Conservation (phyloP, 1,140 invertebrate species). For the Bathynomus jamesi region DNA sequence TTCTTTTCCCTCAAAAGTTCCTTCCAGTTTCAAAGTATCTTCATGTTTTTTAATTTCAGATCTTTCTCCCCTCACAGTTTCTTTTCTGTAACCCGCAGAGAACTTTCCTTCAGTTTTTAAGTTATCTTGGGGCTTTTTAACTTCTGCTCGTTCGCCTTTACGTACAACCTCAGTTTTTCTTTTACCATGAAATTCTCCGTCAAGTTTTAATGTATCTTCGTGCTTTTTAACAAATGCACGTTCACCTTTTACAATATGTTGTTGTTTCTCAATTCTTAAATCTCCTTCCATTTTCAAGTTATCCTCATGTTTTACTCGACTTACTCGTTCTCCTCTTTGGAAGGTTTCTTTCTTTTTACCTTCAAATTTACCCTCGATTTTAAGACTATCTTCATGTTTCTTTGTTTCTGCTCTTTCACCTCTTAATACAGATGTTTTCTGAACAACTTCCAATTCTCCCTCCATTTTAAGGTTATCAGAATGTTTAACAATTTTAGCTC, state of each 20-base stretch:
- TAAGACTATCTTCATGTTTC: constrained; percentile 48
- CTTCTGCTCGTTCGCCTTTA: constrained; percentile 43
- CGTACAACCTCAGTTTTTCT: background rate
- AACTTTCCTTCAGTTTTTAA: constrained; percentile 41
- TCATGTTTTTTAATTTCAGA: constrained; percentile 46
- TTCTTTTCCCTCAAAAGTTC: constrained; percentile 27
- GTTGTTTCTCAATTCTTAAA: constrained; percentile 43
- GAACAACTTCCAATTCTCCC: constrained; percentile 6
- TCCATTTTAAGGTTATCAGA: constrained; percentile 35
- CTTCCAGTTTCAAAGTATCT: constrained; percentile 40
- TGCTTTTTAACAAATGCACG: constrained; percentile 43
- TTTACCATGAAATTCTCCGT: constrained; percentile 42
- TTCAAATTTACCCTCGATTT: constrained; percentile 45
- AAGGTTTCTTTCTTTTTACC: background rate
- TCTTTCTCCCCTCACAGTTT: constrained; percentile 25
- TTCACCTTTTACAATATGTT: constrained; percentile 20
- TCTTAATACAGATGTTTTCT: background rate
- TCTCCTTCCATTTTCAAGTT: constrained; percentile 52
- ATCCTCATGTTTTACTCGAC: constrained; percentile 44
- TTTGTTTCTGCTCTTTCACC: constrained; percentile 42
- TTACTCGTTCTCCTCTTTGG: constrained; percentile 42
- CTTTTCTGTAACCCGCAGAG: constrained; percentile 17
- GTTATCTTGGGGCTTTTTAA: constrained; percentile 50
- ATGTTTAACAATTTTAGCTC: constrained; percentile 29
- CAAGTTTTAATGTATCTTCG: constrained; percentile 48